These are phyloP conservation scores for Dysdera silvatica DNA, from an alignment of 1,140 invertebrate species.

Conservation along the genomic window DNA sequence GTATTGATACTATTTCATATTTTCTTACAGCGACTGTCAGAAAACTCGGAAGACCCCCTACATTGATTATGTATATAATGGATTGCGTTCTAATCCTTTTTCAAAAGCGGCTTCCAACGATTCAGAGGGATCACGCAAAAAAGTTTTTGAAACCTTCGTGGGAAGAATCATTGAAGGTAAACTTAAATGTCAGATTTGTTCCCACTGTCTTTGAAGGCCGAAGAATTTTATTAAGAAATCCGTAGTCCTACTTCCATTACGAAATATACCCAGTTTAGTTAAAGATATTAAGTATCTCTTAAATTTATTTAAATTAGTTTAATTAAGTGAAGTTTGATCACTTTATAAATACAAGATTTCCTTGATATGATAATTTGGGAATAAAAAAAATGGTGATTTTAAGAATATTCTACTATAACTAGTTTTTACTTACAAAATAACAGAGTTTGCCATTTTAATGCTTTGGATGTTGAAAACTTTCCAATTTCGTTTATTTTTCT, in stretches of 20 bases:
- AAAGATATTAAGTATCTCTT: neutral
- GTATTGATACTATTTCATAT: neutral
- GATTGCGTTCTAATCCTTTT: slow-evolving; percentile 90
- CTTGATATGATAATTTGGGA: too few relatives aligned
- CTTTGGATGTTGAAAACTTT: too few relatives aligned
- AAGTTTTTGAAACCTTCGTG: slow-evolving; percentile 87
- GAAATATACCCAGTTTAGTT: neutral
- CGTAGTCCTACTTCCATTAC: too few relatives aligned
- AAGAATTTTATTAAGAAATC: too few relatives aligned
- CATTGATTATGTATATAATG: slow-evolving; percentile 97
- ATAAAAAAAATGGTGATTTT: too few relatives aligned
- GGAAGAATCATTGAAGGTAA: slow-evolving; percentile 86
- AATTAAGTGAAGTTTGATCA: too few relatives aligned
- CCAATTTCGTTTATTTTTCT: neutral
- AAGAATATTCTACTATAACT: too few relatives aligned
- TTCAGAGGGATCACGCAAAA: slow-evolving; percentile 68
- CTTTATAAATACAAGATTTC: too few relatives aligned
- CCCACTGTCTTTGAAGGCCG: too few relatives aligned
- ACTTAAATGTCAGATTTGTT: too few relatives aligned
- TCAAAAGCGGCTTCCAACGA: slow-evolving; percentile 72
- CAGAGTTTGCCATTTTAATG: too few relatives aligned
- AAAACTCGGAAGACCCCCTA: slow-evolving; percentile 86
- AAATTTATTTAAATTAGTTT: neutral
- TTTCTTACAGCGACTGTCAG: slow-evolving; percentile 68
- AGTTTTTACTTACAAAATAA: too few relatives aligned